Base-by-base conservation (phyloP, 2,888 invertebrate species). In the Microplitis manilae region DNA sequence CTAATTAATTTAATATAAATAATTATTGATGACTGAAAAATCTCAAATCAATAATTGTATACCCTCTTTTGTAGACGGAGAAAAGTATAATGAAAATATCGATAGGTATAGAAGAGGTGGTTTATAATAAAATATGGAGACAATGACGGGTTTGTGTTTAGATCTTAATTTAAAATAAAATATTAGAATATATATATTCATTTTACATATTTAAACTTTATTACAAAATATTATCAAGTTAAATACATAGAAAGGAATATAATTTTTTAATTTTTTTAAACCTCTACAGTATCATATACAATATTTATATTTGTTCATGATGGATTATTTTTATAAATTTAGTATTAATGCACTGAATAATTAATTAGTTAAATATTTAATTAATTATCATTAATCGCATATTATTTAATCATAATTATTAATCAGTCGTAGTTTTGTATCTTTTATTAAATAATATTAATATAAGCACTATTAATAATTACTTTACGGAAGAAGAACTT, bases 171-270 rank as follows among this genome's bases (percentile, higher is more conserved):
- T 30, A 30, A 30, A 30, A 30, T 30, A 67, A 65, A 40, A 59
- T 62, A 59, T 62, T 30, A 68, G 39, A 38, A 0, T 1, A 15
- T 41, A 39, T 68, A 68, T n/a, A 39, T 5, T 15, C 13, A 72
- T 71, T 73, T 85, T 81, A 79, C 80, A 80, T 83, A 85, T 84
- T 65, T 68, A 76, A 82, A 84, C 78, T 87, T 88, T 88, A 87
- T 88, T 88, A 88, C 84, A 88, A 88, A 88, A 88, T 88, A 86
- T 83, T 83, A 82, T 68, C 50, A 67, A 74, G 15, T 62, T 65
- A 65, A 50, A 50, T 50, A 50, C 13, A 13, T 30, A 30, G 30
- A 30, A 30, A 30, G 30, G 30, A 30, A 30, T 30, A 30, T 30
- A 30, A 2, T 2, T 30, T 30, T 30, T 30, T 30, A 30, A 4